These are phyloP conservation scores for Accipiter cooperii DNA, from an alignment of 2,113 vertebrate genomes.

Conservation along the genomic window DNA sequence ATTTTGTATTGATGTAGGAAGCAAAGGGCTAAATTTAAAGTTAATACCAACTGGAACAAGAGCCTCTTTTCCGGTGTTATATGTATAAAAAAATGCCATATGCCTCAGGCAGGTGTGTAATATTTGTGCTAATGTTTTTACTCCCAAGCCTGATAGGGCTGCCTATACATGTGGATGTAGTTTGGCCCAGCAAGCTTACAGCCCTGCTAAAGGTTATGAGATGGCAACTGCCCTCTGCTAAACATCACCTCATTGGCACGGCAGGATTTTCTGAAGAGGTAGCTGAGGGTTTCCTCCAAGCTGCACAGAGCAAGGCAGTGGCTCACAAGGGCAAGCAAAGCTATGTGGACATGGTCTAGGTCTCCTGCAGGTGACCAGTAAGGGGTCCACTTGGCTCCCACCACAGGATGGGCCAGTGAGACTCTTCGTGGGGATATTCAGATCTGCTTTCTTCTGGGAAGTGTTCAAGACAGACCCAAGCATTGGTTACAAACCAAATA, in stretches of 20 bases:
- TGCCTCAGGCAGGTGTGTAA: background rate
- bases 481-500: background rate
- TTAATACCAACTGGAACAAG: background rate
- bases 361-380: background rate
- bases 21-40: background rate
- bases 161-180: fast-evolving
- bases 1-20: background rate
- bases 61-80: background rate
- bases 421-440: background rate
- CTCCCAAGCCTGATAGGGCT: background rate
- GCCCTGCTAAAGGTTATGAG: background rate
- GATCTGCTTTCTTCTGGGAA: background rate
- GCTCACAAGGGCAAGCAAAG: background rate
- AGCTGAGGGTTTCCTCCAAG: background rate
- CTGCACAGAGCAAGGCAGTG: background rate
- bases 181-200: background rate
- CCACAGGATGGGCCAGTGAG: background rate
- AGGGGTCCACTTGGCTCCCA: background rate
- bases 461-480: background rate
- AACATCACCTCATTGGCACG: background rate
- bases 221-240: background rate
- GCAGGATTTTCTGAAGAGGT: background rate
- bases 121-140: background rate
- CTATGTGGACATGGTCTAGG: background rate
- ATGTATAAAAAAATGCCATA: background rate